Conservation (phyloP, 2,888 invertebrate species). For the Ashinkailepas kermadecensis region DNA sequence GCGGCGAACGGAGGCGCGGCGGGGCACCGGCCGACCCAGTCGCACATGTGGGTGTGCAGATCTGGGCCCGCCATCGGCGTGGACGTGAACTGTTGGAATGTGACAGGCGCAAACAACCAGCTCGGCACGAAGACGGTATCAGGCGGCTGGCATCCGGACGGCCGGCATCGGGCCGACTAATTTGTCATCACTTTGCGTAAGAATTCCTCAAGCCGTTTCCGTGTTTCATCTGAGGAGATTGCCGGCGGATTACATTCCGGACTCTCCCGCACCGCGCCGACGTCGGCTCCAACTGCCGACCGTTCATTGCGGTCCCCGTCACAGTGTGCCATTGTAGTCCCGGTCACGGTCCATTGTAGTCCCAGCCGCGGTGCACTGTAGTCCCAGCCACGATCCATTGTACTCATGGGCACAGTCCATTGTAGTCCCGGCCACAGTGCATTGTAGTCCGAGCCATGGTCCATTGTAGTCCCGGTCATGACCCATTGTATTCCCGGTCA, state of each 20-base stretch:
- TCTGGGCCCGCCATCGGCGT: neutral
- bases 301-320: too few relatives aligned
- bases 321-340: too few relatives aligned
- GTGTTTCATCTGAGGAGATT: neutral
- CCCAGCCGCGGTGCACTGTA: too few relatives aligned
- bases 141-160: neutral
- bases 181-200: conserved; percentile 19
- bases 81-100: neutral
- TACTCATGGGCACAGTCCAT: too few relatives aligned
- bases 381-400: too few relatives aligned
- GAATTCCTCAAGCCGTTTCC: conserved; percentile 4
- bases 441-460: too few relatives aligned
- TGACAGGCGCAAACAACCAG: conserved; percentile 11
- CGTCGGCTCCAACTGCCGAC: conserved; percentile 1
- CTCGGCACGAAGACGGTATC: neutral
- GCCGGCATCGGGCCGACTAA: neutral
- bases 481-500: too few relatives aligned
- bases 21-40: too few relatives aligned
- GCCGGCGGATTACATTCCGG: neutral
- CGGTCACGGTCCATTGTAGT: too few relatives aligned
- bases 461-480: too few relatives aligned
- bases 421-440: too few relatives aligned
- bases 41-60: neutral
- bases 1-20: too few relatives aligned
- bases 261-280: conserved; percentile 22